Conservation (phyloP, 1,140 invertebrate species). For the Radopholus similis region DNA sequence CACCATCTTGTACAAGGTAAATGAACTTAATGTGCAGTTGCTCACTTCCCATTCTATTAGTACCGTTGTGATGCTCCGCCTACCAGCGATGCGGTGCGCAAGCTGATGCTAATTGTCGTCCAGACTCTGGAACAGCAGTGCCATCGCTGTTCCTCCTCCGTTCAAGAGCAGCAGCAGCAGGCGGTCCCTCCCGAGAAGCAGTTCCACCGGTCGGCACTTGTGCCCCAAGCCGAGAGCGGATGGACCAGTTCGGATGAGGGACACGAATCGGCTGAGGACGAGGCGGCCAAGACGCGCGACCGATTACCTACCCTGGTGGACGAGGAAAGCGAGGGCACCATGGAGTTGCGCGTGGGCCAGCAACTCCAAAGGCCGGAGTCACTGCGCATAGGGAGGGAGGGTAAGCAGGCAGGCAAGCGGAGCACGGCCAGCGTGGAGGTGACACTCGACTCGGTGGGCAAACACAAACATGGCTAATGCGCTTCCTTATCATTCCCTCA, state of each 20-base stretch:
- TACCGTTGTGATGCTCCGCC: constrained; percentile 84
- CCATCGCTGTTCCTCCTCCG: constrained; percentile 64
- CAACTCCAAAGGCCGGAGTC: constrained; percentile 3
- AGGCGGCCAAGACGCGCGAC: background rate
- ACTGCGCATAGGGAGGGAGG: background rate
- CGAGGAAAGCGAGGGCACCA: constrained; percentile 21
- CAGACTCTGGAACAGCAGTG: constrained; percentile 86
- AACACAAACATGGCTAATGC: background rate
- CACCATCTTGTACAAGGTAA: constrained; percentile 92
- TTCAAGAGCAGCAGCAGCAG: constrained; percentile 10
- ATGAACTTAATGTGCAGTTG: constrained; percentile 8
- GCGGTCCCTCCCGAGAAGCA: background rate
- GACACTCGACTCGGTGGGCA: background rate
- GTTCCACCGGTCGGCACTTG: background rate
- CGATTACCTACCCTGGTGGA: background rate
- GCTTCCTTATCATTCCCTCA: background rate
- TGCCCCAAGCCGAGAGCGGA: background rate
- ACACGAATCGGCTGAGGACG: background rate
- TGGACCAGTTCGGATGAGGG: constrained; percentile 5
- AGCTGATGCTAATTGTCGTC: constrained; percentile 82
- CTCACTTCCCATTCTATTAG: constrained; percentile 62
- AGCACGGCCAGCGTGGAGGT: background rate
- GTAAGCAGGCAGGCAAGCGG: background rate
- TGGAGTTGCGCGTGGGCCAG: background rate
- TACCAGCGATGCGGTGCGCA: constrained; percentile 73